phyloP scores from a whole-genome alignment of 2,113 vertebrate species.

The Catharus bicknelli region DNA sequence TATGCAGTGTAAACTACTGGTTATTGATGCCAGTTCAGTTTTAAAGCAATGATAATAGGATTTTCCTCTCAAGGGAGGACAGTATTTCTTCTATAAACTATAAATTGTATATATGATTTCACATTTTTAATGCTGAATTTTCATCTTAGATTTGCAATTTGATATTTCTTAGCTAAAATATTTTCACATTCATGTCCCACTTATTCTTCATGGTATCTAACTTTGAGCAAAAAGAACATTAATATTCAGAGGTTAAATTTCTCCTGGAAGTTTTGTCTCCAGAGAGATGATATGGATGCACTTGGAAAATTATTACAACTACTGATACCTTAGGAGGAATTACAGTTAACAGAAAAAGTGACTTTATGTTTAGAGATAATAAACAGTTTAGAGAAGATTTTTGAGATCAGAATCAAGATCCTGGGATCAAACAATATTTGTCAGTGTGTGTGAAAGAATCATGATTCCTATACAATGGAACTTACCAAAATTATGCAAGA shows the following conservation, averaged over 20 bases:
- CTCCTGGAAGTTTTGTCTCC: not conserved
- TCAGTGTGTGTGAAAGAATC: not conserved
- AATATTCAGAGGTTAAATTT: conserved; percentile 26
- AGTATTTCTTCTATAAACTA: not conserved
- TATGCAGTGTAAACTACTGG: not conserved
- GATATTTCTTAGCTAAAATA: not conserved
- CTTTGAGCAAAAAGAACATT: not conserved
- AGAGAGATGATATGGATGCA: not conserved
- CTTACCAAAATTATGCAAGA: not conserved
- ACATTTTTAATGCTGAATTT: not conserved
- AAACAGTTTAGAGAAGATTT: not conserved
- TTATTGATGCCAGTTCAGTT: conserved; percentile 18
- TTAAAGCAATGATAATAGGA: not conserved
- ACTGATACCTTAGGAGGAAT: not conserved
- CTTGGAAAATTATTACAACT: not conserved
- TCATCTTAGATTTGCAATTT: not conserved
- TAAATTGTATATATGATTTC: not conserved
- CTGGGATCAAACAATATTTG: not conserved
- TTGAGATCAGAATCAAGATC: not conserved
- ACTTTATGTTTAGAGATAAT: not conserved
- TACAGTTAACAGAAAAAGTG: not conserved
- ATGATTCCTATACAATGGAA: not conserved
- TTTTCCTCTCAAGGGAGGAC: conserved; percentile 1
- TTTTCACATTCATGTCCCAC: not conserved
- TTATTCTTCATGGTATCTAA: not conserved